Evolutionary conservation across 2,797 vertebrate species (phyloP), one percentile per base, ranked within the genome.

Genomic region (Coendou prehensilis): DNA sequence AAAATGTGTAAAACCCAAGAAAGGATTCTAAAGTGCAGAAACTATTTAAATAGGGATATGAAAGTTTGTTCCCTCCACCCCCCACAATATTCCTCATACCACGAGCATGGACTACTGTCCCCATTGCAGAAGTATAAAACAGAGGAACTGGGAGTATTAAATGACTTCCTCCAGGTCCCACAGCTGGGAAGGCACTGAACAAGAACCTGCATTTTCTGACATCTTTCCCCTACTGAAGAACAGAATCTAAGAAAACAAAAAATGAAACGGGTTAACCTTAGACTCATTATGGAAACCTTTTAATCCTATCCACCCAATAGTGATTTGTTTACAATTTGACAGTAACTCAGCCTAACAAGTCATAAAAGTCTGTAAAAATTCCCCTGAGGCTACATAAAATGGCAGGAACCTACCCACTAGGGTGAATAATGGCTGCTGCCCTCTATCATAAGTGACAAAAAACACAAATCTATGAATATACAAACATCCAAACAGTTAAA

Each of bases 161-260:
- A 52, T 30, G 69, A 79, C 33, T 85, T 88, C 37, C 67, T 94
- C 89, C 67, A 79, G 87, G n/a, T 10, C 18, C 37, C 71, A 84
- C n/a, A 57, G 33, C 23, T 83, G 37, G n/a, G 22, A 95, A 91
- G 20, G 15, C 85, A 82, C 22, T 50, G 15, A 88, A 33, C 26
- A 78, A 54, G n/a, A 87, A 83, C 59, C 47, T 45, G 10, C 20
- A n/a, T 71, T 87, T 95, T 79, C 90, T 83, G 69, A 93, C 5
- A 86, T 93, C 83, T 89, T 87, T 95, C 69, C 80, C 67, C 28
- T 94, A 94, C 2, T 20, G 2, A 91, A 96, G 95, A 85, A 69
- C 33, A 93, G 54, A 91, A 95, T 50, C 56, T 54, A 94, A 95
- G 56, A 95, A 64, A 92, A 75, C 9, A 69, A 97, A 33, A 67